Conservation (phyloP, 2,888 invertebrate species). For the Eupeodes luniger region DNA sequence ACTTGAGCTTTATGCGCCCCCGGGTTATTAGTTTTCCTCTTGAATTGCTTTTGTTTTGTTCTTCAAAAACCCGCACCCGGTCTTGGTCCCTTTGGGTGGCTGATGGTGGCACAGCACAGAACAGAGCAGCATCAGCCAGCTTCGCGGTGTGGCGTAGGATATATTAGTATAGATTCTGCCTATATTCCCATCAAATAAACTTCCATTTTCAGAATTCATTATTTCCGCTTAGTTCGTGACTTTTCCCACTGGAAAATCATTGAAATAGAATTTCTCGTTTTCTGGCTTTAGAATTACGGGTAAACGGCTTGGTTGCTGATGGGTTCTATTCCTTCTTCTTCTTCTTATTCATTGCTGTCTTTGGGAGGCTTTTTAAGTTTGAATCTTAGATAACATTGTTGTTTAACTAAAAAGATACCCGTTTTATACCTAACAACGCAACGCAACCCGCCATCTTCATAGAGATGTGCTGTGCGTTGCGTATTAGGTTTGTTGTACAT, state of each 20-base stretch:
- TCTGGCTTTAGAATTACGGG: background rate
- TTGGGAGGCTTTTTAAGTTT: constrained; percentile 44
- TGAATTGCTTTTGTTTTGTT: constrained; percentile 73
- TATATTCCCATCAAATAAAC: constrained; percentile 74
- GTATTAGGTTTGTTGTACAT: background rate
- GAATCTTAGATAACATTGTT: constrained; percentile 68
- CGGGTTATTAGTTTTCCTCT: constrained; percentile 75
- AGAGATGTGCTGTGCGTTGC: constrained; percentile 14
- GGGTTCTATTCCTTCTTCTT: background rate
- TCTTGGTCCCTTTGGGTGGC: background rate
- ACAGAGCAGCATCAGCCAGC: no score
- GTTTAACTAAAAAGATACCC: constrained; percentile 30
- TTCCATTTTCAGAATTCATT: constrained; percentile 76
- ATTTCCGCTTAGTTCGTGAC: constrained; percentile 76
- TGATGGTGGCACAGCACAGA: background rate
- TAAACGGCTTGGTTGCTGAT: background rate
- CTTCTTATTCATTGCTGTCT: no score
- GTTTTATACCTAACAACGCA: background rate
- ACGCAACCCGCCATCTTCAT: constrained; percentile 20
- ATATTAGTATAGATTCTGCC: constrained; percentile 41
- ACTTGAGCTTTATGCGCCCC: constrained; percentile 71
- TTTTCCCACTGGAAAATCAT: constrained; percentile 75
- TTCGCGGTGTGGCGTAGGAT: background rate
- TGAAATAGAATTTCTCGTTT: constrained; percentile 60
- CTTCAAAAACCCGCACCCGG: constrained; percentile 6